These are phyloP conservation scores for Diabrotica balteata DNA, from an alignment of 2,888 invertebrate species.

Conservation along the genomic window DNA sequence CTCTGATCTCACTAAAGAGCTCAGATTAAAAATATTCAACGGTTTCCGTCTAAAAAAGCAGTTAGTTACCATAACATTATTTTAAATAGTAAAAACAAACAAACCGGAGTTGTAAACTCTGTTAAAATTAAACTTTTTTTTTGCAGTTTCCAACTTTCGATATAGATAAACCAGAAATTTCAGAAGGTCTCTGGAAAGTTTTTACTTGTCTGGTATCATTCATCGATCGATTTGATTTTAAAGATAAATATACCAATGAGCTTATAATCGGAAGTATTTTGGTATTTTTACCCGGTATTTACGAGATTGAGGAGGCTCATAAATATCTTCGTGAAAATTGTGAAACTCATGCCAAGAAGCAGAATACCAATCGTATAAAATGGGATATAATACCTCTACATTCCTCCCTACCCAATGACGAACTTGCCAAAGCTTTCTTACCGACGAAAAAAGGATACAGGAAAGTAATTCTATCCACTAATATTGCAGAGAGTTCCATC, in stretches of 20 bases:
- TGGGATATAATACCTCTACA: slow-evolving; percentile 63
- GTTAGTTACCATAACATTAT: too few relatives aligned
- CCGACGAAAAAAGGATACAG: slow-evolving; percentile 70
- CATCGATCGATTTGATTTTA: slow-evolving; percentile 70
- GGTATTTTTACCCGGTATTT: slow-evolving; percentile 87
- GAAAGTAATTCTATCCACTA: slow-evolving; percentile 88
- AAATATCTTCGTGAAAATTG: slow-evolving; percentile 50
- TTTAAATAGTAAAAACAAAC: too few relatives aligned
- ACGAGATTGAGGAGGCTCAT: slow-evolving; percentile 81
- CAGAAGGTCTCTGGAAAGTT: slow-evolving; percentile 53
- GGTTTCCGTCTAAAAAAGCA: too few relatives aligned
- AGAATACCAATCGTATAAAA: slow-evolving; percentile 28
- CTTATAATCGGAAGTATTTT: slow-evolving; percentile 71
- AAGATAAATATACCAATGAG: slow-evolving; percentile 41
- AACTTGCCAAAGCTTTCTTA: slow-evolving; percentile 69
- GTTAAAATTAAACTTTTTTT: slow-evolving; percentile 19
- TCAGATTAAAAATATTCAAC: too few relatives aligned
- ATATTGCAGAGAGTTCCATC: slow-evolving; percentile 92
- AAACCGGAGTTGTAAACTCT: background rate
- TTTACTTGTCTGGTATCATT: slow-evolving; percentile 65
- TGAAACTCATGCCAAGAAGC: background rate
- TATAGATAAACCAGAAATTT: slow-evolving; percentile 62
- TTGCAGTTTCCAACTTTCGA: slow-evolving; percentile 67
- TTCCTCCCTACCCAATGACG: slow-evolving; percentile 72
- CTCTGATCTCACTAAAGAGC: too few relatives aligned